Conservation (phyloP, 2,113 vertebrate genomes). For the Rhizomys pruinosus region DNA sequence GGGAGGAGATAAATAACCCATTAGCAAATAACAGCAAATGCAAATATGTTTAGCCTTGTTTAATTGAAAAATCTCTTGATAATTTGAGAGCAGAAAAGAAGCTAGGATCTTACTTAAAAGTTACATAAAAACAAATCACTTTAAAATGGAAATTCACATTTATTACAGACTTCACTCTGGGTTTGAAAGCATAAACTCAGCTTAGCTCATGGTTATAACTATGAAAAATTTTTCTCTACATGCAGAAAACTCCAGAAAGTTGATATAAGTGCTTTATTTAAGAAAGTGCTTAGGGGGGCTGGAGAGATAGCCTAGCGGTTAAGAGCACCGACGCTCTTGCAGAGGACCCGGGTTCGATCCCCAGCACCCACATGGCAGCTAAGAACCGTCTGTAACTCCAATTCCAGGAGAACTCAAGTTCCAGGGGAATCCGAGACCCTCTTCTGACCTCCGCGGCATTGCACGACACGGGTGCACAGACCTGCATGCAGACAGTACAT, state of each 20-base stretch:
- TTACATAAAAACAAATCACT: background rate
- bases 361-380: too few species aligned
- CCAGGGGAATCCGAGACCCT: too few species aligned
- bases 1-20: background rate
- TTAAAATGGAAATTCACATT: conserved; percentile 39
- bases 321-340: too few species aligned
- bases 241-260: background rate
- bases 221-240: background rate
- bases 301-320: too few species aligned
- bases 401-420: too few species aligned
- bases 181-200: conserved; percentile 12
- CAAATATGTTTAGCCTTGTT: background rate
- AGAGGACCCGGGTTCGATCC: too few species aligned
- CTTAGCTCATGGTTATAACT: background rate
- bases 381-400: too few species aligned
- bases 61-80: background rate
- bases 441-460: too few species aligned
- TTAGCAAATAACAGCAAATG: background rate
- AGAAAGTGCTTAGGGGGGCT: background rate
- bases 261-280: background rate
- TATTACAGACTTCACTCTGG: conserved; percentile 24
- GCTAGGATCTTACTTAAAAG: background rate
- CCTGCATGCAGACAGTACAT: too few species aligned
- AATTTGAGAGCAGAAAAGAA: conserved; percentile 37
- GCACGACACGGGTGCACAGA: too few species aligned